Conservation (phyloP, 2,113 vertebrate genomes). For the Brachypteracias leptosomus region DNA sequence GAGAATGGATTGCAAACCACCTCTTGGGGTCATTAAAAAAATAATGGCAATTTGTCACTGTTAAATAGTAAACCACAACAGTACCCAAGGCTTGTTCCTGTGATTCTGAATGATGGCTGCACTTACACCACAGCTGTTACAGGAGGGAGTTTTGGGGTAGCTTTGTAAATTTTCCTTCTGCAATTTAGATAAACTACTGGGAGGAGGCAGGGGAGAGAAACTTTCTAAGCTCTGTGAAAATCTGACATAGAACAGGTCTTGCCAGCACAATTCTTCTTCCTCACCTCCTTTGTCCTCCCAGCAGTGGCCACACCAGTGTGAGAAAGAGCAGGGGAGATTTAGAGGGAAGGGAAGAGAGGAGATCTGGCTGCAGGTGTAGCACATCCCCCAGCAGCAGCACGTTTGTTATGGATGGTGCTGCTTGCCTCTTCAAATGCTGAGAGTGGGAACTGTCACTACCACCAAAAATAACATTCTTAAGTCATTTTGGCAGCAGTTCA, state of each 20-base stretch:
- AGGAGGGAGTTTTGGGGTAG: not conserved
- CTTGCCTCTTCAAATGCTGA: not conserved
- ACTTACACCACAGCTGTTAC: not conserved
- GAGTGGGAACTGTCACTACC: not conserved
- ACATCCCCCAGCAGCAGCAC: accelerated
- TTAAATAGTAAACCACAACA: not conserved
- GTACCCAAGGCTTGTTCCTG: accelerated
- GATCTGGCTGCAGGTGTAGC: not conserved
- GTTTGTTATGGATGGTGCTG: too few species aligned
- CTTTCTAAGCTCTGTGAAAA: not conserved
- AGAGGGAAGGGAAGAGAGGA: not conserved
- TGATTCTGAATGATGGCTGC: not conserved
- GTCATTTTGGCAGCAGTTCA: not conserved
- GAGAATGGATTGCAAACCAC: not conserved
- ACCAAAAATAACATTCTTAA: not conserved
- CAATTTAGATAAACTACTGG: not conserved
- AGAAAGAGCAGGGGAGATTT: not conserved
- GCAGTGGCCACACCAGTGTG: not conserved
- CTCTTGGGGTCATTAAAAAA: not conserved
- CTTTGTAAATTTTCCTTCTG: not conserved
- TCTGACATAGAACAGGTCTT: accelerated
- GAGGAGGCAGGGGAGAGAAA: not conserved
- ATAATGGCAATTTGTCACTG: not conserved
- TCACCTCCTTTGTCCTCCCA: not conserved
- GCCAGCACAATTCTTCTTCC: not conserved